Base-by-base conservation (phyloP, 2,113 vertebrate genomes). In the Gymnobelideus leadbeateri region DNA sequence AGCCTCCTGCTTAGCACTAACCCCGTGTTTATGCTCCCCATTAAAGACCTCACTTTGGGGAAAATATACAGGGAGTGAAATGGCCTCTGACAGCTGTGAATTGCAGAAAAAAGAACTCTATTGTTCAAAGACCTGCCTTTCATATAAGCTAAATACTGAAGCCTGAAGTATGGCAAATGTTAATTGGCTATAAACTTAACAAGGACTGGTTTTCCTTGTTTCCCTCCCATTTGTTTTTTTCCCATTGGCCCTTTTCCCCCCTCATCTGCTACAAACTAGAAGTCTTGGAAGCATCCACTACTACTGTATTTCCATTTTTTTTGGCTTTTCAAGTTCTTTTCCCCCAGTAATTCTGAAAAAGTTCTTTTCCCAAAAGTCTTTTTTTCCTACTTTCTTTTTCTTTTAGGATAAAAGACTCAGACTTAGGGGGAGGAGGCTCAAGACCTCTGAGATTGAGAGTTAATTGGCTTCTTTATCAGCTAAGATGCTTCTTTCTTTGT, bases 41-140 rank as follows among this genome's bases (percentile, higher is more conserved):
- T 98, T 98, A 99, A 98, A 98, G 95, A 91, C 98, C 98, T 98
- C 98, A 97, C 97, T 97, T 98, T 98, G 97, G 97, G 97, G 96
- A 98, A 84, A 98, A 98, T 98, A 98, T 97, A 97, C 95, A 98
- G 97, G 97, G 98, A 98, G 97, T 97, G 97, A 98, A 98, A 98
- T 98, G 98, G 98, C 98, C 97, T 98, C 98, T 98, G 98, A 98
- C 98, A 98, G 98, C 98, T 98, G 98, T 96, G 98, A 98, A 97
- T 95, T 98, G 97, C 95, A 97, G 98, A 97, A 98, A 98, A 97
- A 98, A 98, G 97, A 94, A 89, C 92, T 96, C 97, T 97, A 98
- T 98, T 99, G 98, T 98, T 98, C 97, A 97, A 97, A 98, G 98
- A 96, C 91, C 96, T 98, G 98, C 96, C 97, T 98, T 98, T 97